Evolutionary conservation across 2,797 vertebrate species (phyloP).

Genomic region (Lateolabrax maculatus): DNA sequence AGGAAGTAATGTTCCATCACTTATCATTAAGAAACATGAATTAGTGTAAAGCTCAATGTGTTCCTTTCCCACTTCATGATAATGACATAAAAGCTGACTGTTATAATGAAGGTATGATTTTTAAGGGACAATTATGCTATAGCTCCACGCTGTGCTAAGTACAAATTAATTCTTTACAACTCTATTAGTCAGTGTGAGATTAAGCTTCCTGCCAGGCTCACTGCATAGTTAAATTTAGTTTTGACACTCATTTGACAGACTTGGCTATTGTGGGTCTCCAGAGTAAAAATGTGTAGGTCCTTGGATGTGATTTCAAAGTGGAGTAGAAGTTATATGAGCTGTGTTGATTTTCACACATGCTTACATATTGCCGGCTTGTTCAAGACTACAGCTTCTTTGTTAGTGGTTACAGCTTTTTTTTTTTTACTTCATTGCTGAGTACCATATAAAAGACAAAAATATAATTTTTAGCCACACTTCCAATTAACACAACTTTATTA

Average conservation of each 20-base stretch:
- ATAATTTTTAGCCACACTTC: background rate
- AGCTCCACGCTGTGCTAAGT: constrained; percentile 50
- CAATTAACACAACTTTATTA: background rate
- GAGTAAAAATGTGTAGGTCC: background rate
- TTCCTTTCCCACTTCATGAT: constrained; percentile 8
- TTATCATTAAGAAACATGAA: constrained; percentile 35
- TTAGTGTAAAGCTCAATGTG: constrained; percentile 10
- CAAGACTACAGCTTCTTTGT: background rate
- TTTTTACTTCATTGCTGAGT: background rate
- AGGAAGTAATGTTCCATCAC: constrained; percentile 19
- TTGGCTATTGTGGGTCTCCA: constrained; percentile 8
- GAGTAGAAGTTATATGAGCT: constrained; percentile 17
- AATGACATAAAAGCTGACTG: constrained; percentile 32
- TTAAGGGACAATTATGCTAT: constrained; percentile 50
- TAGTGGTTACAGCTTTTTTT: background rate
- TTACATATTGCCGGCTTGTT: background rate
- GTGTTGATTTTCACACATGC: background rate
- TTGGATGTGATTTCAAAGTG: constrained; percentile 23
- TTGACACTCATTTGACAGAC: constrained; percentile 54
- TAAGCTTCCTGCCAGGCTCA: constrained; percentile 25
- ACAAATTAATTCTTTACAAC: constrained; percentile 55
- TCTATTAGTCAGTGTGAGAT: constrained; percentile 50
- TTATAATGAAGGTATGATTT: constrained; percentile 46
- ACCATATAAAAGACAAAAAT: background rate
- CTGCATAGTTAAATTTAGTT: constrained; percentile 27